A percentile compares a stretch with the other conserved stretches of the same genome.
phyloP scores from a whole-genome alignment of 1,140 invertebrate genomes.

The Saccostrea echinata region DNA sequence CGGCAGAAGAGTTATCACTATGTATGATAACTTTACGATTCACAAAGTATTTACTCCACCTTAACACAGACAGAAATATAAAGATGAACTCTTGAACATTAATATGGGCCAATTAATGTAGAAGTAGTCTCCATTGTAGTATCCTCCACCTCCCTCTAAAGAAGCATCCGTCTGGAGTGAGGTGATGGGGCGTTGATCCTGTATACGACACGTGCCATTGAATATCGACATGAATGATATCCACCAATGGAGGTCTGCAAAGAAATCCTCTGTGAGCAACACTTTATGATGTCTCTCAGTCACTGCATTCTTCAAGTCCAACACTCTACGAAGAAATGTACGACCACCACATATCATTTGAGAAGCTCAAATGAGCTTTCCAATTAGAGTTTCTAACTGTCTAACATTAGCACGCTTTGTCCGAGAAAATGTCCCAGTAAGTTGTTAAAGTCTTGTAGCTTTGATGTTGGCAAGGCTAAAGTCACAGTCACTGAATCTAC shows the following conservation, averaged over 20 bases:
- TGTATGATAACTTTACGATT: not conserved
- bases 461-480: not conserved
- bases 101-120: no score
- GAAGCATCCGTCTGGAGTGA: conserved; percentile 54
- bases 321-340: conserved; percentile 44
- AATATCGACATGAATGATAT: conserved; percentile 44
- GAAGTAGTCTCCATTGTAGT: no score
- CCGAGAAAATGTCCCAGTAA: not conserved
- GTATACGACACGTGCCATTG: conserved; percentile 42
- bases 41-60: no score
- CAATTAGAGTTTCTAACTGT: conserved; percentile 50
- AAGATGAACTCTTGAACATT: no score
- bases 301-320: conserved; percentile 33
- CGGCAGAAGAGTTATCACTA: not conserved
- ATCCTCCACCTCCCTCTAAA: conserved; percentile 35
- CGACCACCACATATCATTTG: conserved; percentile 46
- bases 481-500: conserved; percentile 15
- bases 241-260: conserved; percentile 45
- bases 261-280: conserved; percentile 32
- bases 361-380: conserved; percentile 51
- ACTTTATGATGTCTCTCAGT: conserved; percentile 11
- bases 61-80: no score
- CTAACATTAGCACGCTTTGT: not conserved
- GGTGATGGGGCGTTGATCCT: conserved; percentile 39
- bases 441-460: not conserved